Base-by-base conservation (phyloP, 2,888 invertebrate species). In the Druceiella hillmani region DNA sequence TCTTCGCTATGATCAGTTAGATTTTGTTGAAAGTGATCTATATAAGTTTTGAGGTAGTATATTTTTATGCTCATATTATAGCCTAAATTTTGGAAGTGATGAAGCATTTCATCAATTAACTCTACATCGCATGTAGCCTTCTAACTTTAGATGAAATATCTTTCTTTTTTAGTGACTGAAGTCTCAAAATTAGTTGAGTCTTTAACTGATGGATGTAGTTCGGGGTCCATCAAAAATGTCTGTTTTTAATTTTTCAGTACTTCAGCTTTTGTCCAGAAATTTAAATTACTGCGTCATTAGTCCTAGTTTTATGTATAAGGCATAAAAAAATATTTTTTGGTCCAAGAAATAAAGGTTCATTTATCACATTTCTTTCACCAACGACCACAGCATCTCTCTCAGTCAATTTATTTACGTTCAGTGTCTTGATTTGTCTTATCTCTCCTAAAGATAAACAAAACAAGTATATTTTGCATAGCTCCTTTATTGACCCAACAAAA, bases 221-320 rank as follows among this genome's bases (percentile, higher is more conserved):
- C 36, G 39, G 11, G 34, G 39, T 3, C 33, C 33, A 35, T 35
- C 38, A 13, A 34, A 38, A 33, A 38, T 36, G 11, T 28, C 37
- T 15, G 45, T 48, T 46, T 45, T 48, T 17, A 48, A 26, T 41
- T 50, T 49, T 36, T 41, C 43, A 15, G 20, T 41, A 26, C 43
- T 45, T 36, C 45, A 17, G 16, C 27, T 35, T 26, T 11, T 35
- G 16, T 35, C 35, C 25, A 26, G 24, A 26, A 15, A 12, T 14
- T 11, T 35, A 26, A 26, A 25, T 4, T 11, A 24, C 4, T 32
- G 7, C 15, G 17, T 32, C 6, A 17, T 32, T 10, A 32, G 15
- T 3, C 26, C 26, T 26, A 29, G 14, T n/a, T 29, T 29, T 29
- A 29, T 29, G 29, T 29, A 15, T 15, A 29, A 29, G 29, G 29